These are phyloP conservation scores for Bombus impatiens DNA, from an alignment of 1,140 invertebrate species.

Conservation along the genomic window DNA sequence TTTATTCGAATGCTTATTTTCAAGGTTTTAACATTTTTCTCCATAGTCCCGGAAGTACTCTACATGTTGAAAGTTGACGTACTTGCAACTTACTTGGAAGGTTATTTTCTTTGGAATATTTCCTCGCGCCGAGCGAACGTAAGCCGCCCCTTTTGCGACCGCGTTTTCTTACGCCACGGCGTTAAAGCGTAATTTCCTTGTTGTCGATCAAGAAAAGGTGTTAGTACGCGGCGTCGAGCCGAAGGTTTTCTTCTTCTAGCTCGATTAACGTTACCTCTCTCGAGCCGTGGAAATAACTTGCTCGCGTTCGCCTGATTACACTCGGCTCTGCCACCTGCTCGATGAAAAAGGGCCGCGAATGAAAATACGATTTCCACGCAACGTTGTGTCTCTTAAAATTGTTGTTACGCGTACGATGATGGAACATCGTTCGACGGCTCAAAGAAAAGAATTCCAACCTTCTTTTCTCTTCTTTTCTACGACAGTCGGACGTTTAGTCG, in stretches of 20 bases:
- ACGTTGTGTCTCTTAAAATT: neutral
- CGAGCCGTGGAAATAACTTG: no score
- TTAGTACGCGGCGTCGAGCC: no score
- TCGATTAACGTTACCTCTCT: neutral
- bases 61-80: no score
- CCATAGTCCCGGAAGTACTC: no score
- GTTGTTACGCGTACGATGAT: neutral
- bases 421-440: neutral
- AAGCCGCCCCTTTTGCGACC: neutral
- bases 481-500: constrained; percentile 19
- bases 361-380: neutral
- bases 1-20: no score
- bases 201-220: neutral
- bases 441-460: neutral
- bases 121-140: no score
- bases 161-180: neutral
- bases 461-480: neutral
- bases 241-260: neutral
- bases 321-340: neutral
- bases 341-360: neutral
- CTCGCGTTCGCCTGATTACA: neutral
- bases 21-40: no score
- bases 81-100: no score
- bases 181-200: constrained; percentile 27
- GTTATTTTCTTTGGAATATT: neutral